phyloP scores from a whole-genome alignment of 2,888 invertebrate genomes.

The Nemapogon koenigi region DNA sequence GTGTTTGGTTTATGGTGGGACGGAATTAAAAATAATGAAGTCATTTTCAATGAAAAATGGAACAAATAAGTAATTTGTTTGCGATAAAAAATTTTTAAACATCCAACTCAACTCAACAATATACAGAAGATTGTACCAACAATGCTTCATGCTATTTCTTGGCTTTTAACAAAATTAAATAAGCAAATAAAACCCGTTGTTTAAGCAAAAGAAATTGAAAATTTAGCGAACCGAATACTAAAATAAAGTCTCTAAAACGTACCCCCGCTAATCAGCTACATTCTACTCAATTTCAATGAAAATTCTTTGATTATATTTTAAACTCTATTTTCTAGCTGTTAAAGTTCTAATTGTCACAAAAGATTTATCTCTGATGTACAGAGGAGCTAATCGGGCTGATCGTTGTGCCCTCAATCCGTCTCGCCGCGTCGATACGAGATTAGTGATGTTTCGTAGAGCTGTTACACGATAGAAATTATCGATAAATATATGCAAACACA shows the following conservation, averaged over 20 bases:
- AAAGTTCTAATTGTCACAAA: neutral
- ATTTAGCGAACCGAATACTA: no score
- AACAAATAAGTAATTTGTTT: no score
- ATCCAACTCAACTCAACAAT: no score
- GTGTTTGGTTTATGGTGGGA: no score
- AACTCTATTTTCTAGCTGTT: neutral
- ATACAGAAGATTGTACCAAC: no score
- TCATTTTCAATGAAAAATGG: no score
- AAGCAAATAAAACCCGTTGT: no score
- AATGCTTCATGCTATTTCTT: no score
- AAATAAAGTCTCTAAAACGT: slow-evolving; percentile 1
- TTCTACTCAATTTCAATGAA: neutral
- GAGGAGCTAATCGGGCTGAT: slow-evolving; percentile 10
- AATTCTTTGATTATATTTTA: neutral
- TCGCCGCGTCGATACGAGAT: slow-evolving; percentile 11
- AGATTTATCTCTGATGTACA: neutral
- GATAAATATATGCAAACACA: neutral
- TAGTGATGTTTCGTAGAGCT: slow-evolving; percentile 4
- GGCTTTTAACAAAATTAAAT: no score
- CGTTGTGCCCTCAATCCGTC: slow-evolving; percentile 11
- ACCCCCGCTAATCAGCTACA: slow-evolving; percentile 6
- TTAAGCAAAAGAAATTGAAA: no score
- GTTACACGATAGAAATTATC: neutral
- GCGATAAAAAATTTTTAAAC: no score
- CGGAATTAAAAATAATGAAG: no score